Evolutionary conservation across 1,140 invertebrate genomes (phyloP), one percentile per base, ranked within the genome.

Genomic region (Hydropsyche tenuis): DNA sequence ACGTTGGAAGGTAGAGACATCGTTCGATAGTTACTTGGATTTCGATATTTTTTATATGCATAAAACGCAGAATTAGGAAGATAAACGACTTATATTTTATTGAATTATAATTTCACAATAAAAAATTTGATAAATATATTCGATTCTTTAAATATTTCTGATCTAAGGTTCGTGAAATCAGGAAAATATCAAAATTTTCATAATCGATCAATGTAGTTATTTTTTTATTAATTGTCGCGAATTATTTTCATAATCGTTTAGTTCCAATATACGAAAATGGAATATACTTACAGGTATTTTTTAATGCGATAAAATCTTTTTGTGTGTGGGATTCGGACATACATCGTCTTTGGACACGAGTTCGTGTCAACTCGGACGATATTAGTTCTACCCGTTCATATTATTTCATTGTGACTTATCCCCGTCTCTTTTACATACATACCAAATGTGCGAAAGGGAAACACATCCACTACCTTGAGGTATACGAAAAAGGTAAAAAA

Each of bases 201-300:
- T 37, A 4, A 4, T 37, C 9, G 3, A 37, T 37, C 3, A 3
- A 37, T 4, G 9, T 37, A 37, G 9, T 37, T 37, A 4, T 4
- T 37, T 37, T 37, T 37, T 37, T 37, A 37, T 37, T 51, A 16
- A 51, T 16, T 51, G 46, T 51, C 30, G 30, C 30, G 30, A 37
- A 4, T 16, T 20, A 62, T 51, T 51, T 14, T 51, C 20, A 14
- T 22, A 51, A 16, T 5, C n/a, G 20, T 51, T 51, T 51, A 62
- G 6, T 65, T 37, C 63, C 27, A 65, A 70, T 16, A 25, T 20
- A 68, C 63, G 42, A 73, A 69, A 73, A 73, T 73, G 72, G 72
- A 73, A 73, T 66, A 73, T 60, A n/a, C n/a, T n/a, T n/a, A 64
- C 72, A 73, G 72, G 72, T 73, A 73, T 73, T 66, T 69, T 73